Evolutionary conservation across 2,888 invertebrate genomes (phyloP).

Genomic region (Megaustenia siamemsis): DNA sequence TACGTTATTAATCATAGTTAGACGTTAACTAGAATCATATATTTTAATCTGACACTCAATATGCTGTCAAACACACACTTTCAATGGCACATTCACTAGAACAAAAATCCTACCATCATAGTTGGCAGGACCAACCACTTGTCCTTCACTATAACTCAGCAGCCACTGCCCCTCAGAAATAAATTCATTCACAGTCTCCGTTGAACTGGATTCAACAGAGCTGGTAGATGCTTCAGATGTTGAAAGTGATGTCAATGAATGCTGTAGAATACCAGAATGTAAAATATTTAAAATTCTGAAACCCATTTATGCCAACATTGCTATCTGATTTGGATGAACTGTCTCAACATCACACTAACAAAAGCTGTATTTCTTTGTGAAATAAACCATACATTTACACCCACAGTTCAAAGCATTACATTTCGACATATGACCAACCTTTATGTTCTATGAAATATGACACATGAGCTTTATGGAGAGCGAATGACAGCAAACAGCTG

Average conservation of each 20-base stretch:
- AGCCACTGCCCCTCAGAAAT: constrained; percentile 79
- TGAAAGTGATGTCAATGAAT: constrained; percentile 22
- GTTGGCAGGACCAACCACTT: constrained; percentile 63
- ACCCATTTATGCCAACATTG: too few species aligned
- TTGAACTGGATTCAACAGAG: constrained; percentile 53
- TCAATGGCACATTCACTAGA: neutral
- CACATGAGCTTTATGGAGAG: too few species aligned
- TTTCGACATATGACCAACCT: too few species aligned
- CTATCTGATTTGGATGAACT: too few species aligned
- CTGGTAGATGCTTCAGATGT: constrained; percentile 22
- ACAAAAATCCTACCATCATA: constrained; percentile 20
- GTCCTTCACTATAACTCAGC: constrained; percentile 77
- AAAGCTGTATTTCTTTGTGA: too few species aligned
- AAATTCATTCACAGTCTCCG: constrained; percentile 73
- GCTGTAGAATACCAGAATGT: neutral
- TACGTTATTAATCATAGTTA: too few species aligned
- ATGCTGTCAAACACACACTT: neutral
- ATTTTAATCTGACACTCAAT: neutral
- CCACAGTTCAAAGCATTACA: too few species aligned
- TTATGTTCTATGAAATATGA: too few species aligned
- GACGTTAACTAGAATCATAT: too few species aligned
- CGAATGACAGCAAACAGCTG: too few species aligned
- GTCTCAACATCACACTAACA: too few species aligned
- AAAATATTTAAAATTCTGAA: neutral
- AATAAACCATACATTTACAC: too few species aligned